Base-by-base conservation (phyloP, 2,888 invertebrate species). In the Yponomeuta evonymella region DNA sequence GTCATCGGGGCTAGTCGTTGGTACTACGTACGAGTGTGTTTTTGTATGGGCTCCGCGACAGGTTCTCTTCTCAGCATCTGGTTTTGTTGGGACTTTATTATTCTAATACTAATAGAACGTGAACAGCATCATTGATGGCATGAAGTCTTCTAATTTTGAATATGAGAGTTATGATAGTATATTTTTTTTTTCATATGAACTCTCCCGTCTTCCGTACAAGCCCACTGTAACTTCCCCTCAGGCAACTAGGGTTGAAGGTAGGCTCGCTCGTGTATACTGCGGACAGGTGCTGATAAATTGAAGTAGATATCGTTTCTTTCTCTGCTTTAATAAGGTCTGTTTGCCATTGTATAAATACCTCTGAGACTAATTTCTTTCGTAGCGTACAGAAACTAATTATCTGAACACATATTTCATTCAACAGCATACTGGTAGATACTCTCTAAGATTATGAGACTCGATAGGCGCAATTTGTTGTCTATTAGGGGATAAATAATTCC, bases 271-370 rank as follows among this genome's bases (percentile, higher is more conserved):
- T 29, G 29, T 11, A 29, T 64, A 64, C 64, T 58, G 29, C n/a
- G 30, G 58, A 67, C 71, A 76, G 77, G 74, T 78, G 82, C 79
- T 82, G 89, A 89, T 89, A 86, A 86, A 88, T 87, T 87, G 87
- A 84, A 77, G 73, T 73, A 85, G 88, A 89, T 89, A 87, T 81
- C 81, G 82, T 79, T 83, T 81, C 80, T 83, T 81, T 83, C 81
- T 79, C 79, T 81, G 79, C 81, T 23, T 80, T 83, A 85, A 84
- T 84, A 83, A 80, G 82, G 69, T 23, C 69, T 23, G 43, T 48
- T 67, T 36, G 67, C 65, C 29, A 65, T 30, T 65, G 65, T 29
- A 30, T 5, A 12, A 65, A 65, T 15, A 65, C 36, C 48, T n/a
- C 5, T n/a, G 67, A 43, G 5, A 15, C 51, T 58, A 58, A 58